Base-by-base conservation (phyloP, 2,113 vertebrate species). In the Lipophrys pholis region DNA sequence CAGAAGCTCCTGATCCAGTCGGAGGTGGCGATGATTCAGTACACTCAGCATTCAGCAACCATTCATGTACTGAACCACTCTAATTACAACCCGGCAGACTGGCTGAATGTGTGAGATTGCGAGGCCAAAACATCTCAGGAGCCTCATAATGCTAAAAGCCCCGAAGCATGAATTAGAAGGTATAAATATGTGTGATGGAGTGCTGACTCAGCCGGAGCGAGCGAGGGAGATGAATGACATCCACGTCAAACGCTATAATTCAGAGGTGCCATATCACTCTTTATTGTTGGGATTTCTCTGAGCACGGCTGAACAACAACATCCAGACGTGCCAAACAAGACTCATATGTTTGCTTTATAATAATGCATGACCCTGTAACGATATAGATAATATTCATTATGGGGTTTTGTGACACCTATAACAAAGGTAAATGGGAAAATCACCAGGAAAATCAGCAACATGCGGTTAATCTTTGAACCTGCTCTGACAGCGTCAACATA, bases 171-270 rank as follows among this genome's bases (percentile, higher is more conserved):
- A 73, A 80, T 69, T 36, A 73, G 10, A 41, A 45, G 52, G 15
- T 73, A 43, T 39, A 41, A 49, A 38, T 49, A 41, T 62, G 62
- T 63, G 49, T 72, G 16, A 57, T 5, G 53, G 53, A 38, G 63
- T 14, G 12, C 53, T 36, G 76, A 82, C 52, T 82, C 79, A 76
- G 43, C 51, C 9, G 1, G 6, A 17, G 10, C 14, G 14, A 71
- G 6, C 16, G 42, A 73, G 2, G 5, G 51, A 70, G 59, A 50
- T 41, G 38, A 76, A 67, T 62, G 76, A 30, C 69, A 79, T 35
- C 50, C 36, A 3, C 58, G 60, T 56, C 54, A 69, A 73, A 84
- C 17, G 49, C 51, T 71, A 16, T 71, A 68, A 85, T 71, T 85
- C 56, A 45, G 5, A 46, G 48, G 5, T 21, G 56, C 10, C 30